These are phyloP conservation scores for Halcyon badia DNA, from an alignment of 2,797 vertebrate species.

Conservation along the genomic window DNA sequence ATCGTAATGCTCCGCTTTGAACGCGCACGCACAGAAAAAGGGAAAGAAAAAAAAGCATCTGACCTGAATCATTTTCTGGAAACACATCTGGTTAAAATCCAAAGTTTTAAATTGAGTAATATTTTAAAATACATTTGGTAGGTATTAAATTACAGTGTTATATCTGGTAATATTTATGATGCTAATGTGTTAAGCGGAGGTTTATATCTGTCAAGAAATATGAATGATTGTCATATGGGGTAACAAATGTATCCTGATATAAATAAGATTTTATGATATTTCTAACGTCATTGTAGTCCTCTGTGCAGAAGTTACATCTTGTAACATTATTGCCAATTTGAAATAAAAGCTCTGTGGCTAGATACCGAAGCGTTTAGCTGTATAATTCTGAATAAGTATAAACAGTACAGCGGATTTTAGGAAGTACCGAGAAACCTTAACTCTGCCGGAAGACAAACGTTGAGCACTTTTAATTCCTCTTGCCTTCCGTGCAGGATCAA, in stretches of 20 bases:
- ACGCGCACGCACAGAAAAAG: slow-evolving; percentile 2
- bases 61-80: slow-evolving; percentile 78
- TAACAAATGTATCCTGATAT: slow-evolving; percentile 66
- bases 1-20: slow-evolving; percentile 64
- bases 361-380: slow-evolving; percentile 29
- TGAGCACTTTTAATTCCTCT: slow-evolving; percentile 26
- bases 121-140: slow-evolving; percentile 81
- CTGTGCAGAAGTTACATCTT: slow-evolving; percentile 51
- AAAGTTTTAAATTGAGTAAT: slow-evolving; percentile 77
- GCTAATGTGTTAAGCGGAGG: slow-evolving; percentile 78
- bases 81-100: slow-evolving; percentile 85
- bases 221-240: slow-evolving; percentile 72
- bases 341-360: slow-evolving; percentile 58
- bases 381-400: slow-evolving; percentile 9
- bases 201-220: slow-evolving; percentile 74
- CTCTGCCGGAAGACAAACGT: neutral
- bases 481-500: slow-evolving; percentile 39
- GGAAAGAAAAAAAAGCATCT: slow-evolving; percentile 72
- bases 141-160: slow-evolving; percentile 77
- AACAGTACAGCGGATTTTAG: slow-evolving; percentile 6
- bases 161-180: slow-evolving; percentile 79
- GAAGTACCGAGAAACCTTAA: slow-evolving; percentile 28
- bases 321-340: slow-evolving; percentile 56
- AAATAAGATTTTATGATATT: slow-evolving; percentile 71
- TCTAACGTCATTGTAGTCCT: slow-evolving; percentile 49